phyloP scores from a whole-genome alignment of 92 coral and sea anemone species.

The Actinernus sp. region DNA sequence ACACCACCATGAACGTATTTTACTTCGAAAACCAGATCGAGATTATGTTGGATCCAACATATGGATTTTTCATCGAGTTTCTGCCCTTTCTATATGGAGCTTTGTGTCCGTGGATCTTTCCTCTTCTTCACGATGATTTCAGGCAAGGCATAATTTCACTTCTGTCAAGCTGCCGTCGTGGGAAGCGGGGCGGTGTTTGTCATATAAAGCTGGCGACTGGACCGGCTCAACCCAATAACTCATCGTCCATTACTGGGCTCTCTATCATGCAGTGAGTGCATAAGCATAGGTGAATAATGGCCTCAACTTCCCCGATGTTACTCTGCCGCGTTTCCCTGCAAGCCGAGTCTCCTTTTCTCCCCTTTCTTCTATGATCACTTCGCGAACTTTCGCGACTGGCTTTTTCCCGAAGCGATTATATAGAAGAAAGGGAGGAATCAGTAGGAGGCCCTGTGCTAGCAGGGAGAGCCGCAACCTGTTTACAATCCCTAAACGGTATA shows the following conservation, averaged over 20 bases:
- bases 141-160: background rate
- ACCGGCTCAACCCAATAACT: background rate
- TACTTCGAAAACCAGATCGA: background rate
- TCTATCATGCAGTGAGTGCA: background rate
- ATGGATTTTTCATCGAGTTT: background rate
- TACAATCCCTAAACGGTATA: too few relatives aligned
- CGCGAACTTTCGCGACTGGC: too few relatives aligned
- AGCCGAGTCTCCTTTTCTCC: too few relatives aligned
- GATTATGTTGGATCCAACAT: background rate
- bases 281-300: too few relatives aligned
- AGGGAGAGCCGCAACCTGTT: too few relatives aligned
- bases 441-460: too few relatives aligned
- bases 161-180: background rate
- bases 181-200: background rate
- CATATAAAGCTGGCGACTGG: too few relatives aligned
- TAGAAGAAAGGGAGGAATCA: too few relatives aligned
- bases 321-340: too few relatives aligned
- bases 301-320: too few relatives aligned
- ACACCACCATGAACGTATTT: background rate
- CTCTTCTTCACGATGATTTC: constrained; percentile 4
- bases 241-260: background rate
- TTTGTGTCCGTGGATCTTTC: constrained; percentile 2
- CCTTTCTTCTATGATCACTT: too few relatives aligned
- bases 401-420: too few relatives aligned
- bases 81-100: constrained; percentile 2